These are phyloP conservation scores for Pocillopora meandrina DNA, from an alignment of 92 coral and sea anemone genomes.

Conservation along the genomic window DNA sequence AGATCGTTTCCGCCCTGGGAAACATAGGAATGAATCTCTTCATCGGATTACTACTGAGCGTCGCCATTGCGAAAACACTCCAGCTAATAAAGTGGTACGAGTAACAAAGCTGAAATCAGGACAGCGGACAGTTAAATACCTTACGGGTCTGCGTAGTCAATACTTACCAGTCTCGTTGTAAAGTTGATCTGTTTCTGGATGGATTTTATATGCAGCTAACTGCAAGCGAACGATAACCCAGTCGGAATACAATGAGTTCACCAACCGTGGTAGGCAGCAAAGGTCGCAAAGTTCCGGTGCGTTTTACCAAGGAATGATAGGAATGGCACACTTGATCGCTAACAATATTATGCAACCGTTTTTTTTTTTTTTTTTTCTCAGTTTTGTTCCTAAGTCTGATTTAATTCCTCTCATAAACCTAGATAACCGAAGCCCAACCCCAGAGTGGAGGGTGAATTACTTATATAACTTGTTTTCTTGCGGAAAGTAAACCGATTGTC, in stretches of 20 bases:
- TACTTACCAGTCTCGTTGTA: not conserved
- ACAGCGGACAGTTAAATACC: not conserved
- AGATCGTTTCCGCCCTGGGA: not conserved
- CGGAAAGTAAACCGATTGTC: not conserved
- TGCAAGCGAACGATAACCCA: not conserved
- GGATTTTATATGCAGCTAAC: not conserved
- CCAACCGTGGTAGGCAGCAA: too few species aligned
- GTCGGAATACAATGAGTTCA: too few species aligned
- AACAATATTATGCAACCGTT: not conserved
- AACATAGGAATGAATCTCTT: too few species aligned
- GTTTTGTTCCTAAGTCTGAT: too few species aligned
- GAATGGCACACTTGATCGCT: constrained; percentile 7
- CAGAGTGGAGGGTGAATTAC: not conserved
- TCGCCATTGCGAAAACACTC: too few species aligned
- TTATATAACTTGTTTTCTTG: not conserved
- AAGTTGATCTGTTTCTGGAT: not conserved
- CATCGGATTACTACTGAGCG: too few species aligned
- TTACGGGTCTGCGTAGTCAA: not conserved
- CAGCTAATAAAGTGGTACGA: too few species aligned
- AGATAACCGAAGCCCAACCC: not conserved
- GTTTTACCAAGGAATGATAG: not conserved
- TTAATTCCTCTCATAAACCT: not conserved
- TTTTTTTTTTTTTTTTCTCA: not conserved
- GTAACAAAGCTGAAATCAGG: too few species aligned
- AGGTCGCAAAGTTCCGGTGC: too few species aligned